Evolutionary conservation across 2,797 vertebrate species (phyloP).

Genomic region (Spea hammondii): DNA sequence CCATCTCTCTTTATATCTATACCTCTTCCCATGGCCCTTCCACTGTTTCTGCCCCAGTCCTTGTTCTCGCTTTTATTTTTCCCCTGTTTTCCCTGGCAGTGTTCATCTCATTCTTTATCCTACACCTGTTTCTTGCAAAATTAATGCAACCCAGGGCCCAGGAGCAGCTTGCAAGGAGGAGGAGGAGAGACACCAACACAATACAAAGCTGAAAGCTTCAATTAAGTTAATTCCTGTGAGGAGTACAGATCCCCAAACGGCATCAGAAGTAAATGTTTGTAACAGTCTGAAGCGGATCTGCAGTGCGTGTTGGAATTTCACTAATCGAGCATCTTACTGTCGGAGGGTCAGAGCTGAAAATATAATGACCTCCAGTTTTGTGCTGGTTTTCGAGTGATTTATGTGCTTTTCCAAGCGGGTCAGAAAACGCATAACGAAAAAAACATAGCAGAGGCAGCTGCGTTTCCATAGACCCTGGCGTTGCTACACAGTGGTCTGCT

Average conservation of each 20-base stretch:
- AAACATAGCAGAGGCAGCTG: neutral
- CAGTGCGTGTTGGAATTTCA: slow-evolving; percentile 36
- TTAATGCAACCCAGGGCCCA: slow-evolving; percentile 39
- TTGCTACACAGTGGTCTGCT: no score
- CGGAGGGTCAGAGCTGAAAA: slow-evolving; percentile 18
- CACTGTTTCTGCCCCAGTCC: neutral
- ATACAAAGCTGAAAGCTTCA: slow-evolving; percentile 46
- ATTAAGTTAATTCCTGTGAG: slow-evolving; percentile 49
- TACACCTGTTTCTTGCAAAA: slow-evolving; percentile 50
- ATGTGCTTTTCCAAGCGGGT: slow-evolving; percentile 25
- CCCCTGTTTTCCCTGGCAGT: neutral
- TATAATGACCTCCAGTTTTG: slow-evolving; percentile 18
- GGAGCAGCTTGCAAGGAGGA: slow-evolving; percentile 45
- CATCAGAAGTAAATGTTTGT: slow-evolving; percentile 33
- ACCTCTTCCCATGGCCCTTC: neutral
- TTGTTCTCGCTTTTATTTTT: no score
- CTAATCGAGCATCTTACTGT: slow-evolving; percentile 26
- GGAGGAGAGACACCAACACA: slow-evolving; percentile 40
- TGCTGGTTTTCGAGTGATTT: slow-evolving; percentile 21
- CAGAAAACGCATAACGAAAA: neutral
- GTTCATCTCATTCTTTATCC: slow-evolving; percentile 38
- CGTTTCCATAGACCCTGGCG: neutral
- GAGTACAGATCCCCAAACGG: slow-evolving; percentile 37
- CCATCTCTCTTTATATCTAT: neutral
- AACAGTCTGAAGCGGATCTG: slow-evolving; percentile 21